phyloP scores from a whole-genome alignment of 2,888 invertebrate species.

The Callyntrura guangdongensis region DNA sequence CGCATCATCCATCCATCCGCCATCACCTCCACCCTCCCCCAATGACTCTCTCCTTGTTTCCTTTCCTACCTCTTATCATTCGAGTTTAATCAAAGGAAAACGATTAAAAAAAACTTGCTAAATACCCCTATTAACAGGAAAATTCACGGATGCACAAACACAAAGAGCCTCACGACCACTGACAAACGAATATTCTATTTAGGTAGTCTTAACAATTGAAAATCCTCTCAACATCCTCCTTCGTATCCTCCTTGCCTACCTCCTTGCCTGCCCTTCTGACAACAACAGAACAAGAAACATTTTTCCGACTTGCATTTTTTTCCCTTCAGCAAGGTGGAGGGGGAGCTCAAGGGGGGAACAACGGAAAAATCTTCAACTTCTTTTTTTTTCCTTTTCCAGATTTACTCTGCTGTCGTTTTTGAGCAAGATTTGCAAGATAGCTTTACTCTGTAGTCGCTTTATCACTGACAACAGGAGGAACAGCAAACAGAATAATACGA shows the following conservation, averaged over 20 bases:
- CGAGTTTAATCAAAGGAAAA: not conserved
- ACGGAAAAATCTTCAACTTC: not conserved
- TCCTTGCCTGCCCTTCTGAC: not conserved
- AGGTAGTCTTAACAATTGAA: not conserved
- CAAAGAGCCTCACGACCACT: not conserved
- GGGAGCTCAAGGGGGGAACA: not conserved
- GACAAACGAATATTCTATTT: not conserved
- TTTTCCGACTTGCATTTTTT: not conserved
- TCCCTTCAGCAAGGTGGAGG: not conserved
- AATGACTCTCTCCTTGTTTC: not conserved
- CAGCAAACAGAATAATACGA: not conserved
- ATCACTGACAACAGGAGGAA: constrained; percentile 63
- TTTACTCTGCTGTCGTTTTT: too few relatives aligned
- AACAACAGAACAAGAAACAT: not conserved
- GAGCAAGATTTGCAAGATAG: constrained; percentile 61
- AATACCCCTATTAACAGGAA: constrained; percentile 19
- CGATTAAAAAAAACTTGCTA: constrained; percentile 21
- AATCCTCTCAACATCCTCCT: constrained; percentile 19
- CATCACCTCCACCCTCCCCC: not conserved
- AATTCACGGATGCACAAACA: not conserved
- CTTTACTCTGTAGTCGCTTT: constrained; percentile 53
- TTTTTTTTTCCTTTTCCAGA: not conserved
- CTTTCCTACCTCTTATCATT: constrained; percentile 3
- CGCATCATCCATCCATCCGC: not conserved
- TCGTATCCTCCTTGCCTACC: not conserved